Percentiles rank a stretch among this genome's conserved stretches.
Conservation (phyloP, 2,888 invertebrate genomes). For the Flabesymbios commensalis region DNA sequence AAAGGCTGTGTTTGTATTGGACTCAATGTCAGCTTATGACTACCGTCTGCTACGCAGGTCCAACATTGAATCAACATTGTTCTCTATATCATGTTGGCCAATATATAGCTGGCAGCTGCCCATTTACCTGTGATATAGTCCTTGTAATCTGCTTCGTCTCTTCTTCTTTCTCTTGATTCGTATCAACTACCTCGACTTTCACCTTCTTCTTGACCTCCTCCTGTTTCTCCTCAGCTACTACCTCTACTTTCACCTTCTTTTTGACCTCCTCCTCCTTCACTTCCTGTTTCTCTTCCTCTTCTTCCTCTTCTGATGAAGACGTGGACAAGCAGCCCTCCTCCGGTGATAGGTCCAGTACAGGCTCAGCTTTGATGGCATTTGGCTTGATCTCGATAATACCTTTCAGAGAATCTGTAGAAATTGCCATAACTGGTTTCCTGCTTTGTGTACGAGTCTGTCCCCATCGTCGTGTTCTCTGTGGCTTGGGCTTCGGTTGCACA, state of each 20-base stretch:
- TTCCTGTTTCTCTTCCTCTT: constrained; percentile 26
- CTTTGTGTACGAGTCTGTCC: constrained; percentile 43
- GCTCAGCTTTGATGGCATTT: not conserved
- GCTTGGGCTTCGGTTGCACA: too few relatives aligned
- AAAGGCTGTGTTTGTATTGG: too few relatives aligned
- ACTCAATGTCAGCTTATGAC: too few relatives aligned
- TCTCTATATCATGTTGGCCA: too few relatives aligned
- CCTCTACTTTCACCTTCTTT: constrained; percentile 15
- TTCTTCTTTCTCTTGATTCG: constrained; percentile 1
- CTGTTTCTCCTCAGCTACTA: constrained; percentile 3
- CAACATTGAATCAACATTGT: too few relatives aligned
- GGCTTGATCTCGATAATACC: constrained; percentile 1
- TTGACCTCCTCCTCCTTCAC: constrained; percentile 8
- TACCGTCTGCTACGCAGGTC: too few relatives aligned
- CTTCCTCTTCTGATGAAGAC: constrained; percentile 12
- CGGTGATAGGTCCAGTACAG: not conserved
- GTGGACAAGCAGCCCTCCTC: not conserved
- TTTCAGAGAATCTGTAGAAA: constrained; percentile 58
- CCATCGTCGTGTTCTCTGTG: too few relatives aligned
- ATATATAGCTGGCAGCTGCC: too few relatives aligned
- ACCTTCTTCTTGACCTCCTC: constrained; percentile 14
- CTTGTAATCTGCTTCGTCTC: constrained; percentile 40
- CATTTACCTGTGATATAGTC: constrained; percentile 40
- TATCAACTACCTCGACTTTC: constrained; percentile 4
- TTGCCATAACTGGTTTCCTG: constrained; percentile 46